Evolutionary conservation across 2,797 vertebrate genomes (phyloP), one percentile per base, ranked within the genome.

Genomic region (Neosalanx taihuensis): DNA sequence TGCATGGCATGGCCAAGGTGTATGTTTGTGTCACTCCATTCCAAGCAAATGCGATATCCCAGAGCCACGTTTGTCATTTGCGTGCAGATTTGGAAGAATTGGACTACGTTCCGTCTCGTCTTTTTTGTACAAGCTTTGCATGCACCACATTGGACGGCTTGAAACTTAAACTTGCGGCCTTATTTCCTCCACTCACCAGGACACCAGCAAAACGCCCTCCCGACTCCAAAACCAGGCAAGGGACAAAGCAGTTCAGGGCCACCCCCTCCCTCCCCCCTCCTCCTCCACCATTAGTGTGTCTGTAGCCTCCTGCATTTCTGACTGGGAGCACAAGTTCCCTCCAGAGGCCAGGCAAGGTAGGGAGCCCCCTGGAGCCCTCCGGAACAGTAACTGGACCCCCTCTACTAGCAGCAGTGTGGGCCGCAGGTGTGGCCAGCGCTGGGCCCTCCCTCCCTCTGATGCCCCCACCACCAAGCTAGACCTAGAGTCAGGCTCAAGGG

Each of bases 291-390:
- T 89, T 91, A 95, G 88, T 84, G 87, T 95, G 80, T 98, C 96
- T 73, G 97, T 99, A 90, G 94, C 96, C 81, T 96, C 96, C 84
- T 96, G 91, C 72, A 81, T 99, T 78, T 93, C 94, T 57, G 90
- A 96, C 3, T 99, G 97, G 97, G 97, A 99, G 90, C 95, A 95
- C 91, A 95, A 87, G 86, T 87, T 90, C 37, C 95, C 94, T 59
- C 75, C 92, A 82, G 87, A 84, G 79, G 73, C 78, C 73, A 83
- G 88, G 80, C 90, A 89, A 79, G 72, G 86, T 85, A 89, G 89
- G 72, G 72, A 86, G 62, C 74, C 71, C 1, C 73, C 82, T 60
- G 76, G 79, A 49, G 63, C 65, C 64, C 85, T 23, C 89, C 92
- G 86, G 86, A 84, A 76, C 37, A 88, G 87, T 85, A 88, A 85